These are phyloP conservation scores for Hesperophylax magnus DNA, from an alignment of 1,140 invertebrate species.

Conservation along the genomic window DNA sequence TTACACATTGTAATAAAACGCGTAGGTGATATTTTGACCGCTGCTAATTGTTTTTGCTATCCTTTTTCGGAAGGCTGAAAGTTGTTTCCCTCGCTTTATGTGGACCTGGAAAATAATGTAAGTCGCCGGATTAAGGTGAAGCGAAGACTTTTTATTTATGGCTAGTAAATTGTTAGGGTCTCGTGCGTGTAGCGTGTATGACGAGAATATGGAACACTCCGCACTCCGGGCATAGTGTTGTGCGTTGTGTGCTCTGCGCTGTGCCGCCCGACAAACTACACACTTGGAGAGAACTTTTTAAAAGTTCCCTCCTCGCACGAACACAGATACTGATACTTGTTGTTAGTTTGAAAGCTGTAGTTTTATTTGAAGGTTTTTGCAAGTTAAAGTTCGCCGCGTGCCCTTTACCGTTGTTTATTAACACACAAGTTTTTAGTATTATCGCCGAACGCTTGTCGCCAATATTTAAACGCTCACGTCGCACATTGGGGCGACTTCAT, in stretches of 20 bases:
- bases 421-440: background rate
- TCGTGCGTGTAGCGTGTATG: slow-evolving; percentile 14
- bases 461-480: too few relatives aligned
- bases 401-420: slow-evolving; percentile 9
- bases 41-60: background rate
- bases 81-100: slow-evolving; percentile 12
- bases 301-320: slow-evolving; percentile 13
- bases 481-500: too few relatives aligned
- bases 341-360: slow-evolving; percentile 5
- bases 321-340: slow-evolving; percentile 27
- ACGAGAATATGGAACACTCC: slow-evolving; percentile 20
- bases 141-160: slow-evolving; percentile 37
- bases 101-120: slow-evolving; percentile 8
- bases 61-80: background rate
- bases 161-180: slow-evolving; percentile 25
- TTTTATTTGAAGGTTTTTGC: slow-evolving; percentile 21
- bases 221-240: background rate
- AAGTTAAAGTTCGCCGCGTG: slow-evolving; percentile 6
- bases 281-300: slow-evolving; percentile 23
- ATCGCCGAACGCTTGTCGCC: too few relatives aligned
- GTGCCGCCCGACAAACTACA: slow-evolving; percentile 17
- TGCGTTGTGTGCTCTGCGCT: too few relatives aligned
- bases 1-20: too few relatives aligned
- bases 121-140: slow-evolving; percentile 33
- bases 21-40: background rate